Evolutionary conservation across 2,113 vertebrate genomes (phyloP).

Genomic region (Sylvietta virens): DNA sequence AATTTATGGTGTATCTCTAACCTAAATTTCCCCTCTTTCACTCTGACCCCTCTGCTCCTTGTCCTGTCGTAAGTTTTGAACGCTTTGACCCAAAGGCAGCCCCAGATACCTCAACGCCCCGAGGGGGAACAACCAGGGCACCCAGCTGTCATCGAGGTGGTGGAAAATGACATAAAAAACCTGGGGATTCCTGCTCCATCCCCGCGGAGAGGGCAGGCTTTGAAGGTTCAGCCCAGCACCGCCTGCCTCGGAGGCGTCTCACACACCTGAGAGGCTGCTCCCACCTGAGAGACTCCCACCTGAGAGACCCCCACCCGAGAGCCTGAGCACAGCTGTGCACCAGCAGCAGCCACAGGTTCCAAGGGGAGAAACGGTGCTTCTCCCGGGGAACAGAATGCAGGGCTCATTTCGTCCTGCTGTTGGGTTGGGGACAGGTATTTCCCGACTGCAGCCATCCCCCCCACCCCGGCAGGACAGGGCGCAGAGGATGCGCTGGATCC

Average conservation of each 20-base stretch:
- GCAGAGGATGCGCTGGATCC: background rate
- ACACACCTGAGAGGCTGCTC: too few relatives aligned
- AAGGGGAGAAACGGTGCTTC: slow-evolving; percentile 37
- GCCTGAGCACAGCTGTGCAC: slow-evolving; percentile 37
- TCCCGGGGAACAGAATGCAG: background rate
- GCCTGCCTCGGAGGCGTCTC: background rate
- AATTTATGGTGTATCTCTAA: background rate
- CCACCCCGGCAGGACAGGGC: background rate
- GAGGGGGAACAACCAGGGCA: background rate
- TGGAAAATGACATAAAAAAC: background rate
- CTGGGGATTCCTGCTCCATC: background rate
- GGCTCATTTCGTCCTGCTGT: background rate
- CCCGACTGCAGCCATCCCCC: background rate
- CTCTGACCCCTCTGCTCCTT: background rate
- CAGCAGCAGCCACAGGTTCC: slow-evolving; percentile 37
- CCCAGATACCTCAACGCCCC: background rate
- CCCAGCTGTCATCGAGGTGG: background rate
- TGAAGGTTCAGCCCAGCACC: background rate
- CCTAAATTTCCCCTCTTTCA: background rate
- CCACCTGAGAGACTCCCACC: too few relatives aligned
- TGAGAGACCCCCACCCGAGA: too few relatives aligned
- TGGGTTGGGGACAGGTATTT: background rate
- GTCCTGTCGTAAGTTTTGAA: background rate
- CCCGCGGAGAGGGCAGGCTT: background rate
- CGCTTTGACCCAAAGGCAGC: background rate